These are phyloP conservation scores for Oegoconia quadripuncta DNA, from an alignment of 2,888 invertebrate species.

Conservation along the genomic window DNA sequence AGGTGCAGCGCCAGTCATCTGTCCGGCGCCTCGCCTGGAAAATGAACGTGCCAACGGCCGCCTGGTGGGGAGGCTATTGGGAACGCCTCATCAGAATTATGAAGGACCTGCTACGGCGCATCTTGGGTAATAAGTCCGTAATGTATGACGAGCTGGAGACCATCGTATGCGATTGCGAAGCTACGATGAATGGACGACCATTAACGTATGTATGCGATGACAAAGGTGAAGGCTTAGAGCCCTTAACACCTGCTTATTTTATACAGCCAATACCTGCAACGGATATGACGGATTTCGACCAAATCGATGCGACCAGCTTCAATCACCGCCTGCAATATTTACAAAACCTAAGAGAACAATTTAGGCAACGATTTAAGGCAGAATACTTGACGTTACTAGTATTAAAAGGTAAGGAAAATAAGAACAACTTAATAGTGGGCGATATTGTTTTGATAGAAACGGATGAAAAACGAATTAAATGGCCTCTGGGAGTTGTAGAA, in stretches of 20 bases:
- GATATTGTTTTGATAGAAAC: conserved; percentile 10
- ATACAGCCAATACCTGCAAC: conserved; percentile 2
- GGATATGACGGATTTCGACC: conserved; percentile 1
- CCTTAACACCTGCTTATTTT: conserved; percentile 5
- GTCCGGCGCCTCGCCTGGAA: conserved; percentile 7
- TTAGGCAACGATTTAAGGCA: too few species aligned
- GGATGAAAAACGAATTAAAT: conserved; percentile 7
- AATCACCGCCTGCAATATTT: conserved; percentile 1
- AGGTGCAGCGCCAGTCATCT: conserved; percentile 4
- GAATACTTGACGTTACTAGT: conserved; percentile 4
- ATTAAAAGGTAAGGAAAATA: conserved; percentile 9
- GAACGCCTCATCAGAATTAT: conserved; percentile 13
- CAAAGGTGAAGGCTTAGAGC: conserved; percentile 1
- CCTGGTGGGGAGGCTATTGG: conserved; percentile 16
- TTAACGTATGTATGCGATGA: neutral
- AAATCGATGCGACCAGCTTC: conserved; percentile 1
- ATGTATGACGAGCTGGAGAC: neutral
- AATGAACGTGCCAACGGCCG: conserved; percentile 13
- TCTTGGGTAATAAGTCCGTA: neutral
- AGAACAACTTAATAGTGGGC: neutral
- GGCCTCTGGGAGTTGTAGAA: conserved; percentile 12
- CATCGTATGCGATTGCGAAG: neutral
- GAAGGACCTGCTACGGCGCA: conserved; percentile 7
- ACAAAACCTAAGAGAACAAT: conserved; percentile 1
- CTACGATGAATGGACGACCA: neutral